Evolutionary conservation across 2,113 vertebrate species (phyloP).

Genomic region (Brachirus orientalis): DNA sequence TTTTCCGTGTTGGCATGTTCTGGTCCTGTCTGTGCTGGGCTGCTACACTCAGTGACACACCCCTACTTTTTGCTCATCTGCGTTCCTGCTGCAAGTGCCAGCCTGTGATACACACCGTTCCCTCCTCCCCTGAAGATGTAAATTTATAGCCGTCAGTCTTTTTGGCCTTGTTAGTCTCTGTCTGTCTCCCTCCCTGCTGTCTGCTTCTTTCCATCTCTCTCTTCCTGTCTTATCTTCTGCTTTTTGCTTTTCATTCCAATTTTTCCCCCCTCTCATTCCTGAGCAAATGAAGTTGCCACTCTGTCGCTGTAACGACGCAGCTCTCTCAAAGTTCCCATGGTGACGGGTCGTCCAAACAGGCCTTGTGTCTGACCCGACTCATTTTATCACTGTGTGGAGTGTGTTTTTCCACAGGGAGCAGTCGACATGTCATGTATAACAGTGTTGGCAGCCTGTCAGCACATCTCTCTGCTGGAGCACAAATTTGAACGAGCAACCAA

Average conservation of each 20-base stretch:
- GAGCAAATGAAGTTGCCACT: not conserved
- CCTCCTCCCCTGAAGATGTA: slow-evolving; percentile 1
- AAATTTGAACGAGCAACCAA: too few relatives aligned
- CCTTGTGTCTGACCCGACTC: slow-evolving; percentile 15
- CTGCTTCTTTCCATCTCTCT: not conserved
- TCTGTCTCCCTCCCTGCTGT: not conserved
- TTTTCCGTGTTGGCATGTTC: not conserved
- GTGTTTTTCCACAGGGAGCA: slow-evolving; percentile 40
- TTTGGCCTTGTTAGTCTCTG: slow-evolving; percentile 25
- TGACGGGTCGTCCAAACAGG: slow-evolving; percentile 17
- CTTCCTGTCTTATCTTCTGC: not conserved
- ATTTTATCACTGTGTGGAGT: slow-evolving; percentile 13
- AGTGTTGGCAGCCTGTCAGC: slow-evolving; percentile 11
- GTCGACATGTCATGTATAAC: slow-evolving; percentile 24
- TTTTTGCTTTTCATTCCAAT: not conserved
- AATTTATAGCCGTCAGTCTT: slow-evolving; percentile 12
- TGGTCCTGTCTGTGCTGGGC: not conserved
- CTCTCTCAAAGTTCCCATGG: slow-evolving; percentile 37
- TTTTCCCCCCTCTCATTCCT: slow-evolving; percentile 9
- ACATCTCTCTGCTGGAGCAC: slow-evolving; percentile 2
- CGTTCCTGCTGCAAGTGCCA: slow-evolving; percentile 63
- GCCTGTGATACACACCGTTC: slow-evolving; percentile 33
- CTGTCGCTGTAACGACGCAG: slow-evolving; percentile 3
- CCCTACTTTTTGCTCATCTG: slow-evolving; percentile 15
- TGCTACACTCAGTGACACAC: slow-evolving; percentile 22